Percentiles rank a stretch among this genome's conserved stretches.
Conservation (phyloP, 2,113 vertebrate species). For the Sphaerodactylus townsendi region DNA sequence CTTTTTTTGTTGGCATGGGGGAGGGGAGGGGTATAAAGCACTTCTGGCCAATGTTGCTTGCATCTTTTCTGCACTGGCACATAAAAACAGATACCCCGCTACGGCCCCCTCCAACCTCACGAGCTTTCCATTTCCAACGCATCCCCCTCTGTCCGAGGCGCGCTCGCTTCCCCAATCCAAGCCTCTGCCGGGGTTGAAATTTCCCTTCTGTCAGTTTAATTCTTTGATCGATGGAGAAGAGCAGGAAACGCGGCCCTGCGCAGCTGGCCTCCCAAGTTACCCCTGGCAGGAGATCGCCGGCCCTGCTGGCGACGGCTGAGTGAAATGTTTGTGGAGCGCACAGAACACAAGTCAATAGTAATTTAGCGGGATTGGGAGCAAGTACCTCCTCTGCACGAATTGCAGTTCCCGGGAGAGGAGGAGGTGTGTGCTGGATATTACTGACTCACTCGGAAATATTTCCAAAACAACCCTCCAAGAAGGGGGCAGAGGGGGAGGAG, state of each 20-base stretch:
- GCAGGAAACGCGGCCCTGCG: slow-evolving; percentile 63
- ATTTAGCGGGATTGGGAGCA: slow-evolving; percentile 76
- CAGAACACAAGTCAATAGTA: slow-evolving; percentile 77
- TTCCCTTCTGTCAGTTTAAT: slow-evolving; percentile 76
- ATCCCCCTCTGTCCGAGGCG: not conserved
- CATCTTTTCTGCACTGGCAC: not conserved
- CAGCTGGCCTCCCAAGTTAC: slow-evolving; percentile 75
- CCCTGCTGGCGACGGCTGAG: slow-evolving; percentile 61
- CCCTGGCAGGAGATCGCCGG: slow-evolving; percentile 70
- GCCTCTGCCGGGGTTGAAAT: slow-evolving; percentile 11
- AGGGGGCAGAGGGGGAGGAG: not conserved
- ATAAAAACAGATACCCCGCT: not conserved
- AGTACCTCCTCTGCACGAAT: slow-evolving; percentile 67
- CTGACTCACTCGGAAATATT: not conserved
- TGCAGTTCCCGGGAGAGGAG: slow-evolving; percentile 44
- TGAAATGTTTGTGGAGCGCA: slow-evolving; percentile 71
- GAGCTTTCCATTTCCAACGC: slow-evolving; percentile 1
- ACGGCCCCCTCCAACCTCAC: not conserved
- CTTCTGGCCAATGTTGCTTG: not conserved
- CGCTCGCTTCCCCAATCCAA: slow-evolving; percentile 34
- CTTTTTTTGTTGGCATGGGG: not conserved
- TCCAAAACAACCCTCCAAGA: slow-evolving; percentile 7
- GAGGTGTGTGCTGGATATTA: not conserved
- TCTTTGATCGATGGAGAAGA: slow-evolving; percentile 76
- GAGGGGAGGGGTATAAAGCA: not conserved